Evolutionary conservation across 2,888 invertebrate species (phyloP), one percentile per base, ranked within the genome.

Genomic region (Ectropis crepuscularia): DNA sequence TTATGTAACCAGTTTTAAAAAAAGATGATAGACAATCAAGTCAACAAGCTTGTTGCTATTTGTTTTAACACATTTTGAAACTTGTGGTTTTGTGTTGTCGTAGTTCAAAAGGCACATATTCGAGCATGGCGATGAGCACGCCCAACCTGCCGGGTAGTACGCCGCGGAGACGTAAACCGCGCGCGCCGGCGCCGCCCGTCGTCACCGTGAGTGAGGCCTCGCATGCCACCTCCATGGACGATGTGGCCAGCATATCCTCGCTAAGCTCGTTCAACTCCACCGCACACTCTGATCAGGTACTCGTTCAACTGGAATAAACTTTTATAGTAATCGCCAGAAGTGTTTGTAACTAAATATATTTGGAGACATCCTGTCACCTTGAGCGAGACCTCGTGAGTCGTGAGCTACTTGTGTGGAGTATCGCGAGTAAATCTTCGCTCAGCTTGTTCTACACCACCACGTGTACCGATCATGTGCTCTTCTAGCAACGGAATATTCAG

Each of bases 101-200:
- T 63, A 90, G 89, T 60, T 83, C 87, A 12, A 83, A 73, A 46
- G 84, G 84, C 83, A 85, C 78, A 82, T 70, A 86, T 68, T 87
- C 89, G 2, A 82, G 89, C 9, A 74, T 90, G 67, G 83, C 88
- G 28, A 81, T 87, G 2, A 92, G 91, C 61, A 91, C 92, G 5
- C 90, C 89, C 5, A 90, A 90, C 71, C 85, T 93, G 57, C 90
- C 89, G 0, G 74, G 73, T 72, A 90, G 78, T 79, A 90, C 77
- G 83, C 81, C 94, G 54, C 90, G 93, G 5, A 91, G 94, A 46
- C 95, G 94, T 80, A 96, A 96, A 82, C 94, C 94, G 61, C 94
- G 93, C 28, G 96, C 96, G n/a, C 96, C 96, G 5, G 94, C 93
- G 41, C 96, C 96, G 57, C 95, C 85, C 6, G 70, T 76, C 49